Base-by-base conservation (phyloP, 2,888 invertebrate species). In the Harmothoe impar region DNA sequence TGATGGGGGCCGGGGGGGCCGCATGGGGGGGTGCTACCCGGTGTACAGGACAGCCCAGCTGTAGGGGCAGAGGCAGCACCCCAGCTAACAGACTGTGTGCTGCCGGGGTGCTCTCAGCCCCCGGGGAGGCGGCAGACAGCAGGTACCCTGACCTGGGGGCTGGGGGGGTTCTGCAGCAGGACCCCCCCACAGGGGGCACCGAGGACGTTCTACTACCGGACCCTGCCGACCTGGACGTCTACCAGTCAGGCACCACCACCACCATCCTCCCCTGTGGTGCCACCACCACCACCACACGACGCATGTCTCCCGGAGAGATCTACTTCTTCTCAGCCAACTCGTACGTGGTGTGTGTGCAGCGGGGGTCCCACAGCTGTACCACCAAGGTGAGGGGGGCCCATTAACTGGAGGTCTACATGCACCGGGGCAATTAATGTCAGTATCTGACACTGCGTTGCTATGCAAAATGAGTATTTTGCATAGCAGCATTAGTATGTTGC, bases 301-400 rank as follows among this genome's bases (percentile, higher is more conserved):
- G 85, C 33, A 92, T 92, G 92, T 62, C 85, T 15, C 95, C 95
- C 17, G 95, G 95, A 7, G 95, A 95, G 93, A 94, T 95, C 72
- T 95, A 93, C 92, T 95, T 94, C 92, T 95, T 94, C 92, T 94
- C 95, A 17, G 93, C 94, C 88, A 95, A 95, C 92, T 95, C 95
- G n/a, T 93, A 94, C 89, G 95, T 95, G 84, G 90, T 95, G 54
- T 95, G 95, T 93, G 94, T 95, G 43, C 93, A 94, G 91, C 90
- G 93, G n/a, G 84, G 68, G 5, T 29, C 68, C 3, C 43, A 43
- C 5, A 12, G 25, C 85, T 31, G 81, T 31, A 43, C 51, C 20
- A 35, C 12, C 12, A 25, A 25, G 35, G 35, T 85, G 85, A 35
- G 33, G 43, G 20, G 23, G 72, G 62, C 23, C 62, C 72, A 72